Conservation (phyloP, 2,797 vertebrate genomes). For the Dermochelys coriacea region DNA sequence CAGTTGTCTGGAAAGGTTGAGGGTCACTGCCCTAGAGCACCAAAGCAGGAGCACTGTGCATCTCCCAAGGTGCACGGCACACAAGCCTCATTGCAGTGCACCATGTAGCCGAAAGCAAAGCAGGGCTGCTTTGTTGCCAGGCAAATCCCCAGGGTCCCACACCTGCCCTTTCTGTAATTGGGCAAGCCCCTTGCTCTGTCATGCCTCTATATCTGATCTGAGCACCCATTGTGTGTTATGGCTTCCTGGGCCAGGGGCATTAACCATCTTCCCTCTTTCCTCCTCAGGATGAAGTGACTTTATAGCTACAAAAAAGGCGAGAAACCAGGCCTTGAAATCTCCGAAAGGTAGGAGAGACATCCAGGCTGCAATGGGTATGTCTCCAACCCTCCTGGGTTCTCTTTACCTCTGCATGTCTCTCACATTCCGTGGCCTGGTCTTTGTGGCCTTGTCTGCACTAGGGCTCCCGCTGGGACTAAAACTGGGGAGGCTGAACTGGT, state of each 20-base stretch:
- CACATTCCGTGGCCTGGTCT: background rate
- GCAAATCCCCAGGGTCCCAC: background rate
- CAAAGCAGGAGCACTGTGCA: accelerated
- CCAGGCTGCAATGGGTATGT: conserved; percentile 78
- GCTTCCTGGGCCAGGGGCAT: background rate
- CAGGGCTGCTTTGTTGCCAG: background rate
- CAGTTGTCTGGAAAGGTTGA: too few species aligned
- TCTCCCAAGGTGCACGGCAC: accelerated
- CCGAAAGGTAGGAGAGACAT: conserved; percentile 77
- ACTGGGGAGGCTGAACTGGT: background rate
- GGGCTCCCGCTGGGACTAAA: background rate
- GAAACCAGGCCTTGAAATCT: conserved; percentile 72
- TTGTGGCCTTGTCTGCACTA: conserved; percentile 29
- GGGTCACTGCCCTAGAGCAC: background rate
- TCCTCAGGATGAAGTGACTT: conserved; percentile 83
- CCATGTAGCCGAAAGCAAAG: background rate
- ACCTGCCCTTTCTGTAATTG: accelerated
- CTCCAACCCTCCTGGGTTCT: conserved; percentile 64
- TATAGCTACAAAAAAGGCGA: conserved; percentile 56
- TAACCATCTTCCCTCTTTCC: conserved; percentile 51
- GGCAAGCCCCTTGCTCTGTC: background rate
- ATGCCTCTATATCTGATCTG: background rate
- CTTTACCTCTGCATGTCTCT: conserved; percentile 55
- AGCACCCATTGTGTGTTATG: background rate
- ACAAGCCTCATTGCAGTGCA: background rate